Evolutionary conservation across 2,888 invertebrate species (phyloP).

Genomic region (Antitype chi): DNA sequence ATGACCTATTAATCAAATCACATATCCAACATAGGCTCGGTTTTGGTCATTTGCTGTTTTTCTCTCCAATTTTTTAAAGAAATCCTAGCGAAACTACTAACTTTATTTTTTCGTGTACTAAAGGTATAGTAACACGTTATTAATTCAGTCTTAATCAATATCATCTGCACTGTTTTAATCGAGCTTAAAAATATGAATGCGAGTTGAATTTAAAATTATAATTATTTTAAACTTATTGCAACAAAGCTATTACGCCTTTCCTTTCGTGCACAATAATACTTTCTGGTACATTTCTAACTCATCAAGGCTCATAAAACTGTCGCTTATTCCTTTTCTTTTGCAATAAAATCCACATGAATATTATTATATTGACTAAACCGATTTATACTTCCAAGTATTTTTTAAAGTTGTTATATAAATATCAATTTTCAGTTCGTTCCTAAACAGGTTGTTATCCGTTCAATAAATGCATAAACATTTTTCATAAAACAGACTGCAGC

Average conservation of each 20-base stretch:
- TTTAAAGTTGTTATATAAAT: constrained; percentile 39
- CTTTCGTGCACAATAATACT: constrained; percentile 25
- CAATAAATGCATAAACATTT: constrained; percentile 40
- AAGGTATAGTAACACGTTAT: neutral
- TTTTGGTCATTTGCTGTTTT: neutral
- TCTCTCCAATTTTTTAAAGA: neutral
- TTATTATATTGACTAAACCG: constrained; percentile 26
- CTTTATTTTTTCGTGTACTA: neutral
- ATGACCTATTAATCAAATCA: neutral
- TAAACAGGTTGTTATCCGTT: constrained; percentile 31
- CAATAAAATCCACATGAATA: constrained; percentile 31
- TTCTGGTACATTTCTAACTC: constrained; percentile 20
- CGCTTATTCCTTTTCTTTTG: constrained; percentile 39
- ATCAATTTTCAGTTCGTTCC: constrained; percentile 43
- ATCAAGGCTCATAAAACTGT: constrained; percentile 27
- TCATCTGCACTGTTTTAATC: constrained; percentile 5
- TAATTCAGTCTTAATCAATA: constrained; percentile 43
- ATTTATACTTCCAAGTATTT: constrained; percentile 28
- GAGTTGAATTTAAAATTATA: neutral
- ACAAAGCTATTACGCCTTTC: constrained; percentile 1
- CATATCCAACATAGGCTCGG: neutral
- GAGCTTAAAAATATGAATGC: constrained; percentile 10
- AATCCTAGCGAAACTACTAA: neutral
- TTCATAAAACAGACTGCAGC: constrained; percentile 34
- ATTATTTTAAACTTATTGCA: neutral